Conservation (phyloP, 1,140 invertebrate genomes). For the Drosophila carrolli region DNA sequence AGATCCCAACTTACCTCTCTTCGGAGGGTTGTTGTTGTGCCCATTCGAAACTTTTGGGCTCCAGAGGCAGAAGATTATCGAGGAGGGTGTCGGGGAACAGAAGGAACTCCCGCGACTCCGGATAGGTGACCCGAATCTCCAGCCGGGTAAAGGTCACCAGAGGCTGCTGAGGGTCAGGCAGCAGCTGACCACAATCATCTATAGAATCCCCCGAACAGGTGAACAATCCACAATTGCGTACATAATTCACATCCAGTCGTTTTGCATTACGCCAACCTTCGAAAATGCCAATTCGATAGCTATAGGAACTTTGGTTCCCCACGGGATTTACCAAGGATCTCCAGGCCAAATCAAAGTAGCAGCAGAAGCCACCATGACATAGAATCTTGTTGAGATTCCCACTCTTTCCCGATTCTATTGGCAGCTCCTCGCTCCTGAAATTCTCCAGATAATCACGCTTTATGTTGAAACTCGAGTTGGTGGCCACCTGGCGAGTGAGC, state of each 20-base stretch:
- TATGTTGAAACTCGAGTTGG: constrained; percentile 33
- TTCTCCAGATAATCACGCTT: constrained; percentile 64
- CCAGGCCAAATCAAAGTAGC: constrained; percentile 66
- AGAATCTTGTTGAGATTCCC: constrained; percentile 13
- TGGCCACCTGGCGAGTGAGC: not conserved
- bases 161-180: not conserved
- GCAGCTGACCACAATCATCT: constrained; percentile 53
- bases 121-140: constrained; percentile 51
- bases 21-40: constrained; percentile 4
- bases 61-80: constrained; percentile 60
- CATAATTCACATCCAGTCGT: constrained; percentile 48
- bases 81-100: constrained; percentile 58
- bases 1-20: constrained; percentile 17
- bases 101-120: constrained; percentile 40
- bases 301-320: constrained; percentile 15
- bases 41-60: constrained; percentile 58
- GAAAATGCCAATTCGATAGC: constrained; percentile 62
- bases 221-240: constrained; percentile 69
- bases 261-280: constrained; percentile 68
- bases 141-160: constrained; percentile 43
- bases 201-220: constrained; percentile 55
- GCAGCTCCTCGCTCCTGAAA: constrained; percentile 44
- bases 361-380: constrained; percentile 61
- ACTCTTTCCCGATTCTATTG: not conserved
- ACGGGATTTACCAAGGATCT: not conserved